Evolutionary conservation across 2,113 vertebrate genomes (phyloP).

Genomic region (Tyto alba): DNA sequence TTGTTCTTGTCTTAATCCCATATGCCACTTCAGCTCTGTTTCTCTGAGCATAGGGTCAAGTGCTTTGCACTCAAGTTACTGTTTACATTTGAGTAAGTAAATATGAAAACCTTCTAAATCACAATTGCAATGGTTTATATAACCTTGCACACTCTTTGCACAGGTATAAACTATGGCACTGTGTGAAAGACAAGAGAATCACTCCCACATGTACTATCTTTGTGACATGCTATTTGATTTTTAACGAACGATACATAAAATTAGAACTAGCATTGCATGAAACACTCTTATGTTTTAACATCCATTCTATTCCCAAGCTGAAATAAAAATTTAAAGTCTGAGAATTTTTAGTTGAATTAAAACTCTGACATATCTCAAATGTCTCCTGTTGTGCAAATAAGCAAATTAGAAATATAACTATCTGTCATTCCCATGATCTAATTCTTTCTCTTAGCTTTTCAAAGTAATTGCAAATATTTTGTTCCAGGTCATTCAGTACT

Average conservation of each 20-base stretch:
- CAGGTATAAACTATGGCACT: background rate
- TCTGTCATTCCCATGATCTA: background rate
- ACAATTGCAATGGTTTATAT: background rate
- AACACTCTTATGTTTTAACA: background rate
- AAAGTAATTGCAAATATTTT: background rate
- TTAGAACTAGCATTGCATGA: background rate
- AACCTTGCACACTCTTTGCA: background rate
- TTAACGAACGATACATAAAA: background rate
- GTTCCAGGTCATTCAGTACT: background rate
- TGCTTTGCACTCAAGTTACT: background rate
- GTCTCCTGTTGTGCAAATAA: background rate
- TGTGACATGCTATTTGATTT: background rate
- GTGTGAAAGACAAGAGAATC: background rate
- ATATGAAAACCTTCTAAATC: constrained; percentile 16
- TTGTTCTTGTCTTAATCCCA: constrained; percentile 37
- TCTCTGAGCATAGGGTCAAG: constrained; percentile 9
- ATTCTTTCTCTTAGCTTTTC: background rate
- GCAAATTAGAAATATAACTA: background rate
- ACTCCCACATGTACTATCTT: background rate
- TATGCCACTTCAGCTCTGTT: constrained; percentile 9
- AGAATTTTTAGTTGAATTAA: background rate
- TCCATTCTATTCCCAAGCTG: background rate
- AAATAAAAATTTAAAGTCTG: background rate
- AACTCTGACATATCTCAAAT: background rate
- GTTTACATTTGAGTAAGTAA: constrained; percentile 44